Percentiles rank a stretch among this genome's conserved stretches.
These are phyloP conservation scores for Naso thynnoides DNA, from an alignment of 2,797 vertebrate genomes.

Conservation along the genomic window DNA sequence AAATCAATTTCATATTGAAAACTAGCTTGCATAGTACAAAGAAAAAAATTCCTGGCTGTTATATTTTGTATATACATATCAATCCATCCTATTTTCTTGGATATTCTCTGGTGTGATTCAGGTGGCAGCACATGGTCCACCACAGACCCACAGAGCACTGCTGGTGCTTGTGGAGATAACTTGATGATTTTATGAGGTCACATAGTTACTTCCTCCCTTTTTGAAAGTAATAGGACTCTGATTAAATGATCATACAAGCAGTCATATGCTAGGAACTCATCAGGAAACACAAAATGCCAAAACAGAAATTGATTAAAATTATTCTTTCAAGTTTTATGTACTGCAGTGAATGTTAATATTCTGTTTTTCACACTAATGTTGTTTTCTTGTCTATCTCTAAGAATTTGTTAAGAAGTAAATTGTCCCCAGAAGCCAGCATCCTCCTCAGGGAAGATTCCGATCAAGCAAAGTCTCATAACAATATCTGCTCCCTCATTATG, in stretches of 20 bases:
- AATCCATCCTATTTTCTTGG: background rate
- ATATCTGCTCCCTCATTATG: constrained; percentile 33
- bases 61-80: background rate
- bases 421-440: background rate
- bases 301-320: background rate
- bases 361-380: background rate
- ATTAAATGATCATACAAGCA: background rate
- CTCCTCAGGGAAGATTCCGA: constrained; percentile 15
- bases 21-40: background rate
- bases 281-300: constrained; percentile 1
- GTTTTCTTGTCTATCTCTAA: constrained; percentile 2
- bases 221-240: background rate
- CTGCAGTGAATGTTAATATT: background rate
- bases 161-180: background rate
- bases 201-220: background rate
- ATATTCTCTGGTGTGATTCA: background rate
- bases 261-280: background rate
- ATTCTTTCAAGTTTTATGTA: background rate
- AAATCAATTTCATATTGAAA: background rate
- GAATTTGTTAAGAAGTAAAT: constrained; percentile 21
- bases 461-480: constrained; percentile 2
- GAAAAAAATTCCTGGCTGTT: background rate
- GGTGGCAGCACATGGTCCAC: background rate
- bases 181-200: background rate
- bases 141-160: constrained; percentile 1